phyloP scores from a whole-genome alignment of 2,113 vertebrate species.

The Vidua macroura region DNA sequence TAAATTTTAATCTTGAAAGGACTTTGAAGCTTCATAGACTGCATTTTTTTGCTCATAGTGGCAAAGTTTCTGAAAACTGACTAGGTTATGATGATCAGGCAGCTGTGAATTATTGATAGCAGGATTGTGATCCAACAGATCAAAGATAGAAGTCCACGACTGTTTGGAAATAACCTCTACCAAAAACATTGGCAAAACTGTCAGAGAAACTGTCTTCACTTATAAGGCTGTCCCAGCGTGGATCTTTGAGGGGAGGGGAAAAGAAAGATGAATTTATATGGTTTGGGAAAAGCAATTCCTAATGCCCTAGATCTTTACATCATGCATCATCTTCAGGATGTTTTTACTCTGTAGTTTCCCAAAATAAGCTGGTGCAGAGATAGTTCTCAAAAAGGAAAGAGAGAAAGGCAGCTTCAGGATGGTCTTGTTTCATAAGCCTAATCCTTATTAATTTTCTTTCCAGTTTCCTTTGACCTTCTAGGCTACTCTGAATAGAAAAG shows the following conservation, averaged over 20 bases:
- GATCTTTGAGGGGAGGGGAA: not conserved
- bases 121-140: not conserved
- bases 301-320: conserved; percentile 24
- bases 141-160: not conserved
- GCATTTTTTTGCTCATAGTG: not conserved
- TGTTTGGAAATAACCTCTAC: not conserved
- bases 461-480: not conserved
- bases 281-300: not conserved
- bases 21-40: not conserved
- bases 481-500: not conserved
- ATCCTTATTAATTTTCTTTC: not conserved
- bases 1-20: conserved; percentile 25
- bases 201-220: not conserved
- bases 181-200: not conserved
- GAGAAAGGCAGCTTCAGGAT: not conserved
- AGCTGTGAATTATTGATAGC: conserved; percentile 35
- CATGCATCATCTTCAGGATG: not conserved
- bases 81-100: not conserved
- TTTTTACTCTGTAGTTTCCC: conserved; percentile 23
- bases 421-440: not conserved
- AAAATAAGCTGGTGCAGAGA: conserved; percentile 27
- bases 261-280: not conserved
- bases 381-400: not conserved
- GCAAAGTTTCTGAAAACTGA: not conserved
- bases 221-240: not conserved